Conservation (phyloP, 2,888 invertebrate species). For the Drosophila koepferae region DNA sequence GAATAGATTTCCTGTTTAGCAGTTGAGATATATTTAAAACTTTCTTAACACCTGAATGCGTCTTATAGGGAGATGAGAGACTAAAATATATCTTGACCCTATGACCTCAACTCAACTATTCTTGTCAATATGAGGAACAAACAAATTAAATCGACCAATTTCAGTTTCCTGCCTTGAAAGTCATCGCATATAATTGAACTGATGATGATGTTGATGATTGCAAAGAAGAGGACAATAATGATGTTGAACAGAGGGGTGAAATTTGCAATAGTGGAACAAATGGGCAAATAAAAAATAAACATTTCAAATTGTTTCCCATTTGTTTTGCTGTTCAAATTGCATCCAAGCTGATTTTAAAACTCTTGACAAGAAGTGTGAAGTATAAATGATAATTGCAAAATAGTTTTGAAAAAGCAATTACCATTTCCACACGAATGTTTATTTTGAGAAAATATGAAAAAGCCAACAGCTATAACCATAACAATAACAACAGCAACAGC, state of each 20-base stretch:
- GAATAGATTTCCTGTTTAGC: neutral
- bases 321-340: slow-evolving; percentile 13
- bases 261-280: slow-evolving; percentile 40
- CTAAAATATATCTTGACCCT: slow-evolving; percentile 18
- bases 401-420: slow-evolving; percentile 25
- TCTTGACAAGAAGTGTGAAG: slow-evolving; percentile 5
- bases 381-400: slow-evolving; percentile 23
- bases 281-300: slow-evolving; percentile 31
- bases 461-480: slow-evolving; percentile 15
- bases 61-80: neutral
- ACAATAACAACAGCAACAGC: slow-evolving; percentile 18
- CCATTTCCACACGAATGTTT: slow-evolving; percentile 43
- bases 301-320: slow-evolving; percentile 11
- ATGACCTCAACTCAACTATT: slow-evolving; percentile 27
- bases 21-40: neutral
- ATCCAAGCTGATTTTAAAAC: slow-evolving; percentile 10
- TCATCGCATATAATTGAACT: slow-evolving; percentile 58
- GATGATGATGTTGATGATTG: slow-evolving; percentile 17
- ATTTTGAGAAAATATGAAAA: slow-evolving; percentile 37
- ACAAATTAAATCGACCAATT: slow-evolving; percentile 46
- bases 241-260: slow-evolving; percentile 4
- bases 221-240: slow-evolving; percentile 2
- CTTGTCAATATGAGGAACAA: slow-evolving; percentile 28
- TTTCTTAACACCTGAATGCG: neutral
- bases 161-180: slow-evolving; percentile 58